phyloP scores from a whole-genome alignment of 2,888 invertebrate species.

The Iphiclides podalirius region DNA sequence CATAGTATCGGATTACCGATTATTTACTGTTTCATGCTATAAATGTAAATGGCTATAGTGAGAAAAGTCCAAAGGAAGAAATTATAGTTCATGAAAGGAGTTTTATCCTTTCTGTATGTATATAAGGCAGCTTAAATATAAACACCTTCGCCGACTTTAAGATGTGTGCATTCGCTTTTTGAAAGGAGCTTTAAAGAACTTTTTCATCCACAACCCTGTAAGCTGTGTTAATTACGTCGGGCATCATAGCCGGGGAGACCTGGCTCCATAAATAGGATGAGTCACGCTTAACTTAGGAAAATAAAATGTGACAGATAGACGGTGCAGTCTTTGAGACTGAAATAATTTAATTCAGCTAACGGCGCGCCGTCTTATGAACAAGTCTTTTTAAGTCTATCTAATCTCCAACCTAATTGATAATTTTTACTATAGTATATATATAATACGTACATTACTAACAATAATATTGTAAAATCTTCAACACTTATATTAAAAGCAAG shows the following conservation, averaged over 20 bases:
- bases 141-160: neutral
- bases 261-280: constrained; percentile 24
- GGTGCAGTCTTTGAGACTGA: constrained; percentile 16
- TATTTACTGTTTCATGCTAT: too few species aligned
- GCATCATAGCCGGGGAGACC: constrained; percentile 19
- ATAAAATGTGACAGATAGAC: constrained; percentile 17
- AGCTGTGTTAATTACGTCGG: constrained; percentile 24
- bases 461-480: too few species aligned
- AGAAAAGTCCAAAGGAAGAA: too few species aligned
- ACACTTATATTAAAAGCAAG: too few species aligned
- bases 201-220: constrained; percentile 21
- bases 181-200: constrained; percentile 6
- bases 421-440: neutral
- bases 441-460: constrained; percentile 28
- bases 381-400: neutral
- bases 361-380: constrained; percentile 2
- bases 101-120: too few species aligned
- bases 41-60: too few species aligned
- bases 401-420: constrained; percentile 4
- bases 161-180: constrained; percentile 25
- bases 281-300: constrained; percentile 17
- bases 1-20: too few species aligned
- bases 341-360: constrained; percentile 15
- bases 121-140: too few species aligned
- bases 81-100: too few species aligned